Conservation (phyloP, 2,797 vertebrate genomes). For the Chrysocyon brachyurus region DNA sequence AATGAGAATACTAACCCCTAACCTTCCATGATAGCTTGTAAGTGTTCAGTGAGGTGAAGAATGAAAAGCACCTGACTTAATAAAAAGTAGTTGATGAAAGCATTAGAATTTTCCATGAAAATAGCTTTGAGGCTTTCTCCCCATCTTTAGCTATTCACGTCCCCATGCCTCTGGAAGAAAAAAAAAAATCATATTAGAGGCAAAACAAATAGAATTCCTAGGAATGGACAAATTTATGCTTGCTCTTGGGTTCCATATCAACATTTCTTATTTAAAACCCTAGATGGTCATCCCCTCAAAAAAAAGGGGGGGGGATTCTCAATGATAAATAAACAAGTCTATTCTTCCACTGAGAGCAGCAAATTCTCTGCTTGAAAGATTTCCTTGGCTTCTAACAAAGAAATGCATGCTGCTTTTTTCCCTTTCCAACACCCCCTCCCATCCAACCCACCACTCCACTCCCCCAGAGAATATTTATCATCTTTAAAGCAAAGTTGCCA, state of each 20-base stretch:
- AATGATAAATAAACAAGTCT: background rate
- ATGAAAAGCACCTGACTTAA: background rate
- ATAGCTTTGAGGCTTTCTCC: background rate
- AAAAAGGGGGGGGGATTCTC: background rate
- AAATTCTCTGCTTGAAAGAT: slow-evolving; percentile 37
- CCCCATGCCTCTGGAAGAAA: background rate
- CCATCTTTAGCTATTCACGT: background rate
- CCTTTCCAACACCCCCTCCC: background rate
- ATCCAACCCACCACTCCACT: background rate
- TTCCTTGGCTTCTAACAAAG: slow-evolving; percentile 41
- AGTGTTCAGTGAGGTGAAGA: background rate
- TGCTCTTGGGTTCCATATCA: slow-evolving; percentile 31
- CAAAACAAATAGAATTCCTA: slow-evolving; percentile 4
- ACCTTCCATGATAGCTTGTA: background rate
- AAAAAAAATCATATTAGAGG: background rate
- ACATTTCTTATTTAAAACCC: background rate
- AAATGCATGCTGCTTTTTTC: background rate
- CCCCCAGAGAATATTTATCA: slow-evolving; percentile 19
- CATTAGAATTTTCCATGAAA: background rate
- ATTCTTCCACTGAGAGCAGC: background rate
- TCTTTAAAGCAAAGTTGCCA: slow-evolving; percentile 40
- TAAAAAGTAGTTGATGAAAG: background rate
- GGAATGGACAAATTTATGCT: background rate
- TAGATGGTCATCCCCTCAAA: background rate
- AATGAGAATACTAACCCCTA: background rate